Percentiles rank a stretch among this genome's conserved stretches.
Evolutionary conservation across 1,140 invertebrate species (phyloP).

Genomic region (Sinonovacula constricta): DNA sequence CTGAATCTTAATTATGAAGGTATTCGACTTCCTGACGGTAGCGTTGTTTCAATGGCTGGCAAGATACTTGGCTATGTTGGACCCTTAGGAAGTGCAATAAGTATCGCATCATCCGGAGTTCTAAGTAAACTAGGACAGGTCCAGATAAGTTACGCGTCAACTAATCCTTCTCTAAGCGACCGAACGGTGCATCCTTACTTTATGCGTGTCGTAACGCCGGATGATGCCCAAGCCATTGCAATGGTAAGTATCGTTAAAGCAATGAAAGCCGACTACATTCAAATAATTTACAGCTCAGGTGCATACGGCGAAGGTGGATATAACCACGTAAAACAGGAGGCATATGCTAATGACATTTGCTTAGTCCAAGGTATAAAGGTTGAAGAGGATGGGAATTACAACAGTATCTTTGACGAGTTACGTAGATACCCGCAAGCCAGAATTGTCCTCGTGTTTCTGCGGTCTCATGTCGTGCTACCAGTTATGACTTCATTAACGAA

Average conservation of each 20-base stretch:
- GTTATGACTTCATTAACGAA: conserved; percentile 12
- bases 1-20: conserved; percentile 7
- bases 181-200: conserved; percentile 87
- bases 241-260: conserved; percentile 78
- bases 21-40: neutral
- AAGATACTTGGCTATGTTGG: conserved; percentile 52
- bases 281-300: conserved; percentile 51
- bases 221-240: conserved; percentile 87
- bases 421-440: conserved; percentile 31
- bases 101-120: conserved; percentile 36
- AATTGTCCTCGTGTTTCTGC: conserved; percentile 53
- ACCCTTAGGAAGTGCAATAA: conserved; percentile 23
- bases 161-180: conserved; percentile 85
- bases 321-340: conserved; percentile 18
- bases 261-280: conserved; percentile 38
- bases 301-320: conserved; percentile 55
- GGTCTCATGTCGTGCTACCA: conserved; percentile 32
- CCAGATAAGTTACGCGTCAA: conserved; percentile 88
- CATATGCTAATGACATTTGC: conserved; percentile 31
- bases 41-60: conserved; percentile 68
- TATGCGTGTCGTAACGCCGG: conserved; percentile 88
- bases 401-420: conserved; percentile 20
- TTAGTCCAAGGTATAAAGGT: conserved; percentile 46
- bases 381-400: conserved; percentile 12
- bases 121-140: conserved; percentile 21